These are phyloP conservation scores for Volucella inanis DNA, from an alignment of 2,888 invertebrate genomes.

Conservation along the genomic window DNA sequence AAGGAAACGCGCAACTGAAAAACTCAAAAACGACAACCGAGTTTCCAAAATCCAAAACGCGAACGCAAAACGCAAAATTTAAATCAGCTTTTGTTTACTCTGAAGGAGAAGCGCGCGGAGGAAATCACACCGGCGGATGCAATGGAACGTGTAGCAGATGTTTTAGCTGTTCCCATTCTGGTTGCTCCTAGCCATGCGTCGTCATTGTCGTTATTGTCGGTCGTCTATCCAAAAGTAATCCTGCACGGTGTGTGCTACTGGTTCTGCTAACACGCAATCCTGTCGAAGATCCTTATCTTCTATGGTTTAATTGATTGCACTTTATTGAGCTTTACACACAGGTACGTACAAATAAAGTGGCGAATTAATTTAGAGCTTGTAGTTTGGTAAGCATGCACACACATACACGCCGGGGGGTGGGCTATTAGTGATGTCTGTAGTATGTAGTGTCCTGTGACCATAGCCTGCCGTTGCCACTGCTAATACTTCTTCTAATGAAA, in stretches of 20 bases:
- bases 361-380: constrained; percentile 75
- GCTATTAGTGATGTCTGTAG: constrained; percentile 52
- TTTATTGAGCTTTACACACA: constrained; percentile 74
- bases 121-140: constrained; percentile 33
- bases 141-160: constrained; percentile 66
- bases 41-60: constrained; percentile 15
- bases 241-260: constrained; percentile 42
- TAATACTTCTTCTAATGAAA: constrained; percentile 14
- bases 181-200: background rate
- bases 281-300: constrained; percentile 74
- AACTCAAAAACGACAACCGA: background rate
- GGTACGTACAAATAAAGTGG: constrained; percentile 69
- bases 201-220: background rate
- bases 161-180: constrained; percentile 23
- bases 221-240: constrained; percentile 40
- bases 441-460: no score
- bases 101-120: background rate
- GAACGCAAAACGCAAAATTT: constrained; percentile 62
- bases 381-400: constrained; percentile 38
- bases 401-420: constrained; percentile 22
- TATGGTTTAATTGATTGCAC: constrained; percentile 74
- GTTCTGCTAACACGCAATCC: constrained; percentile 66
- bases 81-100: constrained; percentile 74
- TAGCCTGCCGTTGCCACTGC: constrained; percentile 21
- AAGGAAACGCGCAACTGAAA: no score